These are phyloP conservation scores for Xenus cinereus DNA, from an alignment of 2,113 vertebrate genomes.

Conservation along the genomic window DNA sequence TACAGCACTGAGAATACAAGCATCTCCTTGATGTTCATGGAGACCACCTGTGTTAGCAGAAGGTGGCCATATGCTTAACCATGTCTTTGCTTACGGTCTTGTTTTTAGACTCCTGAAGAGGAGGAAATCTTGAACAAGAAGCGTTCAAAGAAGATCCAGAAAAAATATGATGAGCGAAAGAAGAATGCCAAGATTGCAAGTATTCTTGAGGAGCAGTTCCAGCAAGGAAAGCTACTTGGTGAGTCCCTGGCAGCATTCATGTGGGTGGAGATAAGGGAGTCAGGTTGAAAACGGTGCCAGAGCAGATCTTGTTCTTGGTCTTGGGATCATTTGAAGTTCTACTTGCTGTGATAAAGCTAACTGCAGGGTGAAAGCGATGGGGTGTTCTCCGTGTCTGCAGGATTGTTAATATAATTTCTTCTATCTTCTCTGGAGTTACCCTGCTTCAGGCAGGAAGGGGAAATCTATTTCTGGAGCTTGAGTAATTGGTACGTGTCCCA, in stretches of 20 bases:
- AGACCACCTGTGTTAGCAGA: background rate
- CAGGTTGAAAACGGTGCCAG: background rate
- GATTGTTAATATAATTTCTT: background rate
- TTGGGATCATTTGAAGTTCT: background rate
- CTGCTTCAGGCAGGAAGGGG: background rate
- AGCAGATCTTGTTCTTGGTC: background rate
- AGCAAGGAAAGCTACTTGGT: constrained; percentile 97
- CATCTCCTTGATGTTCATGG: background rate
- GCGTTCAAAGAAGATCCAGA: constrained; percentile 97
- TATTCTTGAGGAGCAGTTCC: constrained; percentile 95
- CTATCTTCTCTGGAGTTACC: background rate
- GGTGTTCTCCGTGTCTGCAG: background rate
- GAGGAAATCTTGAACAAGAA: constrained; percentile 98
- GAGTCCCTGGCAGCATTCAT: constrained; percentile 30
- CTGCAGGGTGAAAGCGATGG: background rate
- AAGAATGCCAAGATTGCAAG: constrained; percentile 92
- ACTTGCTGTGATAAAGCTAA: fast-evolving
- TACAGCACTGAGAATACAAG: background rate
- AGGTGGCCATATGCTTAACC: background rate
- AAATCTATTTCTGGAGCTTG: background rate
- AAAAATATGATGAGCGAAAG: constrained; percentile 93
- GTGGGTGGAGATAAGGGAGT: background rate
- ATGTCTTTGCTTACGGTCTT: background rate
- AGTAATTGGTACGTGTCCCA: background rate
- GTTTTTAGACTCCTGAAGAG: constrained; percentile 90